Conservation (phyloP, 2,888 invertebrate species). For the Heliconius aoede region DNA sequence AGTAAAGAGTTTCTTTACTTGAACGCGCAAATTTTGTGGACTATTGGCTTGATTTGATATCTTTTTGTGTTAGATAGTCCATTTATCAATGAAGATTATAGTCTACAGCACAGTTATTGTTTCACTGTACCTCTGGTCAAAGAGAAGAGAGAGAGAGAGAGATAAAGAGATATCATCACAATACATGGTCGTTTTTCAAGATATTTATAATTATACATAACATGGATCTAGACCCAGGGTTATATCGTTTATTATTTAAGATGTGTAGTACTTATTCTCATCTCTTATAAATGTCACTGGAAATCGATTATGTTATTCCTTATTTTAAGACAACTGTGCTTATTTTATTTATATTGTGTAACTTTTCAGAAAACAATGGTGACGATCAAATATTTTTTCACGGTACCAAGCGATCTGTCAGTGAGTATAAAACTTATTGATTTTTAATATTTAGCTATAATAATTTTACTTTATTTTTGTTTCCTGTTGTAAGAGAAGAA, state of each 20-base stretch:
- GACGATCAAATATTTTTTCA: not conserved
- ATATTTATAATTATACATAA: no score
- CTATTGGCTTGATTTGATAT: not conserved
- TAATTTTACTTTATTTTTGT: no score
- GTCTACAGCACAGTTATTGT: not conserved
- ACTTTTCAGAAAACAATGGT: conserved; percentile 26
- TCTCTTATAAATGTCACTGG: not conserved
- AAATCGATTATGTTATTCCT: no score
- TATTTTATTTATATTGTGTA: not conserved
- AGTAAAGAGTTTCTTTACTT: not conserved
- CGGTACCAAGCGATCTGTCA: conserved; percentile 11
- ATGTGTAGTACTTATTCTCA: not conserved
- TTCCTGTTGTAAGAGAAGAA: no score
- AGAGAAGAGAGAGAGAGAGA: no score
- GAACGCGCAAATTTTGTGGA: not conserved
- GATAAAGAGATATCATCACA: no score
- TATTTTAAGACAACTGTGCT: not conserved
- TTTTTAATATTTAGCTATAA: not conserved
- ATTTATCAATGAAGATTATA: not conserved
- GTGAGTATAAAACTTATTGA: conserved; percentile 23
- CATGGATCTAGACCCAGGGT: not conserved
- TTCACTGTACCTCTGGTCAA: no score
- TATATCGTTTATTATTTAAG: not conserved
- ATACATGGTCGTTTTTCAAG: no score
- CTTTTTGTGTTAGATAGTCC: not conserved